Conservation (phyloP, 2,888 invertebrate species). For the Tethea ocularis region DNA sequence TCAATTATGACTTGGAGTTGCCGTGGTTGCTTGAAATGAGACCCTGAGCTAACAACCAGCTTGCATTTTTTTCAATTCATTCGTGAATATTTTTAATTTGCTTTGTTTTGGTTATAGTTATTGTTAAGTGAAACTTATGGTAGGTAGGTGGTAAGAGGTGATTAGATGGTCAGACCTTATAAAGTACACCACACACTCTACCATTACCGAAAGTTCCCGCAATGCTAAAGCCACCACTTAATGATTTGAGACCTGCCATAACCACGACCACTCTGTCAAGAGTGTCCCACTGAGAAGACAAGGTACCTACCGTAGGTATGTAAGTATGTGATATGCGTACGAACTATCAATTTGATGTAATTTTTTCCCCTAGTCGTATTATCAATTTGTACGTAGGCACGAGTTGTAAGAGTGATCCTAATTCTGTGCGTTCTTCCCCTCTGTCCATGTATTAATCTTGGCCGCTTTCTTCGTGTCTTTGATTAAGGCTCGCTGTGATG, state of each 20-base stretch:
- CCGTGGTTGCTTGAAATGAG: slow-evolving; percentile 35
- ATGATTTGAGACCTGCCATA: no score
- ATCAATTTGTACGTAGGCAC: slow-evolving; percentile 49
- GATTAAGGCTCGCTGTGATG: slow-evolving; percentile 79
- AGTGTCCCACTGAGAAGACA: no score
- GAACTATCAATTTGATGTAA: neutral
- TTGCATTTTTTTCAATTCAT: neutral
- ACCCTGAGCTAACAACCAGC: neutral
- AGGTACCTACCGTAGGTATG: no score
- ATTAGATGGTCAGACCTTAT: no score
- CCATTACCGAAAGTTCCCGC: no score
- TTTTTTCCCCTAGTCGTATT: slow-evolving; percentile 37
- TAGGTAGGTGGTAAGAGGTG: no score
- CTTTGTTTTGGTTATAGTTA: neutral
- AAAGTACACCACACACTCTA: no score
- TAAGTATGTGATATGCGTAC: no score
- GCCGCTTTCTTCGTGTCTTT: slow-evolving; percentile 73
- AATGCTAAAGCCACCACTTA: no score
- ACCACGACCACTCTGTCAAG: no score
- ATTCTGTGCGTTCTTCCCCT: slow-evolving; percentile 57
- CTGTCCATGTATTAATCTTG: slow-evolving; percentile 77
- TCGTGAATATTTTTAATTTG: neutral
- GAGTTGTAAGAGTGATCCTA: slow-evolving; percentile 52
- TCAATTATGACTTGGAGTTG: slow-evolving; percentile 61
- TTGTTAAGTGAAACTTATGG: no score